phyloP scores from a whole-genome alignment of 2,113 vertebrate genomes.

The Alosa alosa region DNA sequence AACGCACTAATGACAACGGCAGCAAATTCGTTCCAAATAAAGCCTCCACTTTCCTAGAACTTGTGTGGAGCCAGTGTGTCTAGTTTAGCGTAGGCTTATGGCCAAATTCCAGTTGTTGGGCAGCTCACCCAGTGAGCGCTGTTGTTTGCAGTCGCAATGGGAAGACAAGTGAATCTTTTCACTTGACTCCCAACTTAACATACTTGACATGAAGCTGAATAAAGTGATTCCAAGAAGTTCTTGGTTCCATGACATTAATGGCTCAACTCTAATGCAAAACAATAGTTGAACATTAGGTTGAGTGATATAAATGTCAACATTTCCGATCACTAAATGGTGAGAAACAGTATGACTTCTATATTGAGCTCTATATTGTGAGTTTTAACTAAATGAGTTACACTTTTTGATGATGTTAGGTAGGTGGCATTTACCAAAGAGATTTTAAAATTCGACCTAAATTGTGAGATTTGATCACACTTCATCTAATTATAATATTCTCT shows the following conservation, averaged over 20 bases:
- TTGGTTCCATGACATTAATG: background rate
- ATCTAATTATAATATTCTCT: too few species aligned
- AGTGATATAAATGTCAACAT: background rate
- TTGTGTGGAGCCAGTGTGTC: background rate
- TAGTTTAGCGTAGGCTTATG: background rate
- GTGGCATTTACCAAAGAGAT: too few species aligned
- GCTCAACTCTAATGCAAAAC: background rate
- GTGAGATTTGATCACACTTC: too few species aligned
- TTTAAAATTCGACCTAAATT: too few species aligned
- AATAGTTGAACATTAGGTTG: background rate
- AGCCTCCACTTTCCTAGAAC: background rate
- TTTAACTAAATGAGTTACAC: too few species aligned
- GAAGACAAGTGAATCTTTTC: background rate
- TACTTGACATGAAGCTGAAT: background rate
- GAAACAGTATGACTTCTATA: background rate
- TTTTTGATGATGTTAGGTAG: too few species aligned
- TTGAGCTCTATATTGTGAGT: too few species aligned
- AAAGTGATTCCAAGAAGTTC: background rate
- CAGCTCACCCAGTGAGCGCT: background rate
- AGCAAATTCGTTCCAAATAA: background rate
- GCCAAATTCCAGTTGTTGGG: background rate
- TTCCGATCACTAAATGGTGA: background rate
- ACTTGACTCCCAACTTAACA: background rate
- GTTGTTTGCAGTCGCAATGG: background rate
- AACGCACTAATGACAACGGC: background rate